Base-by-base conservation (phyloP, 2,888 invertebrate species). In the Asteroscopus sphinx region DNA sequence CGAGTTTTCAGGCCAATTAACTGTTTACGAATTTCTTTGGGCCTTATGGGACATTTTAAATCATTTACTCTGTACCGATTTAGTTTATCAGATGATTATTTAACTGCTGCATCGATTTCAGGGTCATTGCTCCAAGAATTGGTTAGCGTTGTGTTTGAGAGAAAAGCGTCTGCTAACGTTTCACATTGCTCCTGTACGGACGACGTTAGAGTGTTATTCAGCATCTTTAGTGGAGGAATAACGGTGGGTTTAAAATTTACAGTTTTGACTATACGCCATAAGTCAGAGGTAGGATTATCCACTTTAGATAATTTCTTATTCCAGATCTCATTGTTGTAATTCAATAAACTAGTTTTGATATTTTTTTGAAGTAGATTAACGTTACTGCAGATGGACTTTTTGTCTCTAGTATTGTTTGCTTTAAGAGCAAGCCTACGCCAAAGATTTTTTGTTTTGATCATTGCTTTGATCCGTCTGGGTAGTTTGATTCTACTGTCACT, bases 261-360 rank as follows among this genome's bases (percentile, higher is more conserved):
- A 8, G 26, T 21, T 25, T 35, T 30, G 2, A 47, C 41, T 3
- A 47, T n/a, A 15, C 13, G 40, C 21, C 36, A 54, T 21, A 54
- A 15, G 33, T 41, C 41, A 6, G 33, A 12, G 9, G n/a, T 16
- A 3, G 46, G 53, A 7, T 46, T 46, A 33, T 25, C 41, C 8
- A 47, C 35, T 33, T 47, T 41, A 21, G 40, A 32, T n/a, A 41
- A 21, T 35, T 40, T 46, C 8, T 33, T 12, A 17, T 53, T 17
- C 45, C 45, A 45, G 13, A 33, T 16, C 3, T 16, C 32, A 30
- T n/a, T 30, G 25, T 40, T 40, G 9, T 28, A 3, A 8, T 11
- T 30, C 0, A 16, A 3, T n/a, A 15, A 30, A 15, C 11, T 3
- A 16, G 13, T 1, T 42, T 30, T 41, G 5, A 28, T 15, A 6